Base-by-base conservation (phyloP, 1,140 invertebrate species). In the Oryzaephilus surinamensis region DNA sequence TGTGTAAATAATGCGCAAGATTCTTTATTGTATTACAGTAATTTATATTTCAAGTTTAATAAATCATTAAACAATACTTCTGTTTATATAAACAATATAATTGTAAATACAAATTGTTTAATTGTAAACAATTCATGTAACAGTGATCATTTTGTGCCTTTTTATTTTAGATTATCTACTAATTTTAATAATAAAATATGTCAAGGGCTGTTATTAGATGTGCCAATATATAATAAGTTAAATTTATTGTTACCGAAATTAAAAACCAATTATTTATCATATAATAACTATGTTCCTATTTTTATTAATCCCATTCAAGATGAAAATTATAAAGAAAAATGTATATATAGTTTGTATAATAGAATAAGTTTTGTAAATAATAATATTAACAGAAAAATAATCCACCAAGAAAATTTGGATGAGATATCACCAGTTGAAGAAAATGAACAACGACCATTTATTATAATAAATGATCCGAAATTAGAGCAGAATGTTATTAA, bases 381-480 rank as follows among this genome's bases (percentile, higher is more conserved):
- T n/a, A n/a, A n/a, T n/a, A n/a, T n/a, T n/a, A n/a, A n/a, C n/a
- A 38, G 27, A 17, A 51, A 43, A 43, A 24, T 23, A 24, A 39
- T 37, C 37, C 26, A 37, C 23, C 38, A 33, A 6, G 13, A 41
- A 27, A 46, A 58, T 45, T 51, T 60, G 17, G 53, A 60, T 41
- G 55, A 54, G 43, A 60, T 60, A 17, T 47, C 54, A 15, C 56
- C 56, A 6, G 48, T 55, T 15, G 46, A 50, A 31, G 48, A 50
- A n/a, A 45, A 56, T 15, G 39, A 35, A 13, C 18, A n/a, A n/a
- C n/a, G n/a, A n/a, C n/a, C 19, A 24, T n/a, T 10, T 8, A 24
- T 5, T 15, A 20, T 11, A 37, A 18, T 19, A 10, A 11, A 19
- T 29, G n/a, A 8, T 12, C 4, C 14, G 13, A 17, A 10, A 5